Conservation (phyloP, 2,797 vertebrate genomes). For the Pogonophryne albipinna region DNA sequence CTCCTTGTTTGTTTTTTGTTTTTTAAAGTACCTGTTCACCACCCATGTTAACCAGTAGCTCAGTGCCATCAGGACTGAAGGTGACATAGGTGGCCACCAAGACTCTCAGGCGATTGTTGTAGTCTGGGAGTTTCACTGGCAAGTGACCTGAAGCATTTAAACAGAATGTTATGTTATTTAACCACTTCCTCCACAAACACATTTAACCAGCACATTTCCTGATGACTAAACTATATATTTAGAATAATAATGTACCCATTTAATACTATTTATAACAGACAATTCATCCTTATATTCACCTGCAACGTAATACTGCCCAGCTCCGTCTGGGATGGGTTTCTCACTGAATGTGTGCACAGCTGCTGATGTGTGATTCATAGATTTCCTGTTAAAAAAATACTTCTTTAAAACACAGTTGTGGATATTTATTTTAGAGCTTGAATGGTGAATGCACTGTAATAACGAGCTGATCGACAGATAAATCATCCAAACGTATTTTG, state of each 20-base stretch:
- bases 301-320: slow-evolving; percentile 98
- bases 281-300: slow-evolving; percentile 78
- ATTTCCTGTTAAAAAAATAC: slow-evolving; percentile 85
- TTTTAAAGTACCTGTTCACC: slow-evolving; percentile 92
- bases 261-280: background rate
- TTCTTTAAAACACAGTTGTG: background rate
- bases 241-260: slow-evolving; percentile 9
- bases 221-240: background rate
- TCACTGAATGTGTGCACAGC: slow-evolving; percentile 97
- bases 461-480: no score
- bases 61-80: slow-evolving; percentile 97
- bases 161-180: slow-evolving; percentile 25
- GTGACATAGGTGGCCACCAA: slow-evolving; percentile 98
- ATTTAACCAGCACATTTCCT: slow-evolving; percentile 2
- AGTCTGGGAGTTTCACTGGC: slow-evolving; percentile 95
- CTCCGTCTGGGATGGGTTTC: slow-evolving; percentile 95
- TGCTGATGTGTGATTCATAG: slow-evolving; percentile 90
- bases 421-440: background rate
- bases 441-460: background rate
- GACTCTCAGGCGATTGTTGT: slow-evolving; percentile 95
- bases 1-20: background rate
- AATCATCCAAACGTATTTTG: no score
- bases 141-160: slow-evolving; percentile 88
- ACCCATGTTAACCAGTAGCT: slow-evolving; percentile 98
- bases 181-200: background rate